Conservation (phyloP, 2,113 vertebrate species). For the Anolis carolinensis region DNA sequence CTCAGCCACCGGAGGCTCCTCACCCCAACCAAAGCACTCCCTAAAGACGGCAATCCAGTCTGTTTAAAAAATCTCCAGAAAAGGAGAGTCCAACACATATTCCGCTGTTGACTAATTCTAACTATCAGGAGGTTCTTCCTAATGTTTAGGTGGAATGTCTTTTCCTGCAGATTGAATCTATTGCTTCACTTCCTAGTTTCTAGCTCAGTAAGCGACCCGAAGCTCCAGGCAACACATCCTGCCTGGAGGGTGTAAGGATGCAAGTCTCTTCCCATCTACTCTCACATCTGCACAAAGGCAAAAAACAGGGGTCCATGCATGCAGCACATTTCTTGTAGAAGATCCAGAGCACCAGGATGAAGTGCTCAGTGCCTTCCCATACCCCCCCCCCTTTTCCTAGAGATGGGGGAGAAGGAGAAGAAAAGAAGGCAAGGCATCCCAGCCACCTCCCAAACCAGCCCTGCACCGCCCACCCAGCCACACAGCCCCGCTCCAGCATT, state of each 20-base stretch:
- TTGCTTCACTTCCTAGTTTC: too few relatives aligned
- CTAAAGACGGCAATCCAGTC: too few relatives aligned
- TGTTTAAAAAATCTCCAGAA: too few relatives aligned
- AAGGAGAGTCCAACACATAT: too few relatives aligned
- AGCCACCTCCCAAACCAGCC: background rate
- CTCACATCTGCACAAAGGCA: too few relatives aligned
- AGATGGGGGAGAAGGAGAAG: background rate
- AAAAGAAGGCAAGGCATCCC: background rate
- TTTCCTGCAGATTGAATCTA: too few relatives aligned
- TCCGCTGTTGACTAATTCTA: too few relatives aligned
- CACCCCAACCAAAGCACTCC: too few relatives aligned
- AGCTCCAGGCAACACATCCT: background rate
- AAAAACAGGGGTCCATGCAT: background rate
- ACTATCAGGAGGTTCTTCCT: too few relatives aligned
- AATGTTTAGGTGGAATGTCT: too few relatives aligned
- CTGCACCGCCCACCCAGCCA: conserved; percentile 25
- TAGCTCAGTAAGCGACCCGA: too few relatives aligned
- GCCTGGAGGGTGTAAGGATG: background rate
- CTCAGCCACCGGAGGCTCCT: too few relatives aligned
- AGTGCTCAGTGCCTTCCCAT: background rate
- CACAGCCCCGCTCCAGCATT: conserved; percentile 39
- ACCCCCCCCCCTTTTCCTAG: background rate
- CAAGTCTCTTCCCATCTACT: background rate
- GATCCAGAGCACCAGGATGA: background rate
- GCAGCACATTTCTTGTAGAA: background rate